Base-by-base conservation (phyloP, 2,888 invertebrate species). In the Charanyca ferruginea region DNA sequence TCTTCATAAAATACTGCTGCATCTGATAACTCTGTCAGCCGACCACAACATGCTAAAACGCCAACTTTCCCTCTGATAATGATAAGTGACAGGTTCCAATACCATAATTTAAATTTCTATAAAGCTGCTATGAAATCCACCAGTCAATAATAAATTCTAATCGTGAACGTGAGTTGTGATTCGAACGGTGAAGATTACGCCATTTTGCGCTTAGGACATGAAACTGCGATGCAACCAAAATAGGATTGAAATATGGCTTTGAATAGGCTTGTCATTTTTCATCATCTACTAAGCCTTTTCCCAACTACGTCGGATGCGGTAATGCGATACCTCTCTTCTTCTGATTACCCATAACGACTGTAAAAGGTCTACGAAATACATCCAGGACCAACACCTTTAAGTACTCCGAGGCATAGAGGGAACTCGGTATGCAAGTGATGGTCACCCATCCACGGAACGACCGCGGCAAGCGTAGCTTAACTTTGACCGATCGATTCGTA, bases 141-240 rank as follows among this genome's bases (percentile, higher is more conserved):
- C 53, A 32, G 66, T 49, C 48, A 54, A 55, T 73, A 60, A 72
- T 66, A 73, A 60, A 72, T 72, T 73, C 28, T 60, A 60, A 69
- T 75, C 64, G 64, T 48, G 51, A 60, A 49, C 63, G 32, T 69
- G 63, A 75, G 44, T 22, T 64, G 23, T 16, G 58, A 38, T 44
- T 62, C 25, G 13, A 58, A 32, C 22, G 20, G 49, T 35, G 32
- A 60, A 55, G 64, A 73, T 69, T 57, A 22, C 41, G 52, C 69
- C 59, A 74, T 67, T 54, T 73, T 23, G 42, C 25, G 22, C n/a
- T 22, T 51, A 11, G 28, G 13, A 18, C 16, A 49, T 2, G 48
- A 66, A 60, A 47, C 45, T 47, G 42, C 25, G 38, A 25, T 41
- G 23, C 32, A 44, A n/a, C 45, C n/a, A 49, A 32, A 57, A 28